These are phyloP conservation scores for Thymelicus sylvestris DNA, from an alignment of 2,888 invertebrate species.

Conservation along the genomic window DNA sequence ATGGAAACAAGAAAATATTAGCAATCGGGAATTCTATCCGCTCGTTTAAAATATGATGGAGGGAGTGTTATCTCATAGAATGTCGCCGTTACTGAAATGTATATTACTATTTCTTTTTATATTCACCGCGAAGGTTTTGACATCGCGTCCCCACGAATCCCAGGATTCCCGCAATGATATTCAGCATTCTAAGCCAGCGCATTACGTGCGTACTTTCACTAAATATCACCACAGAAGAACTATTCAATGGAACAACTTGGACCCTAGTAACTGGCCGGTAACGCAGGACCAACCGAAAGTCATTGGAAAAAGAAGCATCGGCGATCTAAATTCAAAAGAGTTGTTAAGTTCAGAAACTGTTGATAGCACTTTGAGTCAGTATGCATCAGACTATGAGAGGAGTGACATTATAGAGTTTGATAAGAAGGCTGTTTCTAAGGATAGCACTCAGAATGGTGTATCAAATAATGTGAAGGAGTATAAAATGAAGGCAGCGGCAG, in stretches of 20 bases:
- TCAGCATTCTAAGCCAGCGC: conserved; percentile 67
- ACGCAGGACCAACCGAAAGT: conserved; percentile 57
- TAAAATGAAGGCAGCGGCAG: conserved; percentile 59
- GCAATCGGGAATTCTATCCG: background rate
- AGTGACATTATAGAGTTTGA: conserved; percentile 54
- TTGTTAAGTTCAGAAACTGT: conserved; percentile 52
- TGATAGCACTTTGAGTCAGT: conserved; percentile 50
- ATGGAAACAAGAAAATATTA: conserved; percentile 29
- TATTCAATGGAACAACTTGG: conserved; percentile 66
- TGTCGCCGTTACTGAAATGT: conserved; percentile 76
- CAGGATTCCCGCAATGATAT: conserved; percentile 67
- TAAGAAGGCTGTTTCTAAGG: conserved; percentile 53
- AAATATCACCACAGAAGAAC: conserved; percentile 79
- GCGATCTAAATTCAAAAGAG: conserved; percentile 61
- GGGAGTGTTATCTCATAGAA: conserved; percentile 66
- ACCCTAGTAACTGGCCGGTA: conserved; percentile 57
- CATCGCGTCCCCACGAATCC: conserved; percentile 73
- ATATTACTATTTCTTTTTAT: conserved; percentile 76
- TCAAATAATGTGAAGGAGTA: conserved; percentile 56
- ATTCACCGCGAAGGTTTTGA: conserved; percentile 78
- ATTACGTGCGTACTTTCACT: conserved; percentile 78
- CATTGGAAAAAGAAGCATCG: conserved; percentile 64
- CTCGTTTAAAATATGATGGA: conserved; percentile 61
- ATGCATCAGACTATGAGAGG: conserved; percentile 52
- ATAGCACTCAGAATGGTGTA: conserved; percentile 56